Percentiles rank a stretch among this genome's conserved stretches.
Conservation (phyloP, 2,113 vertebrate genomes). For the Heterotis niloticus region DNA sequence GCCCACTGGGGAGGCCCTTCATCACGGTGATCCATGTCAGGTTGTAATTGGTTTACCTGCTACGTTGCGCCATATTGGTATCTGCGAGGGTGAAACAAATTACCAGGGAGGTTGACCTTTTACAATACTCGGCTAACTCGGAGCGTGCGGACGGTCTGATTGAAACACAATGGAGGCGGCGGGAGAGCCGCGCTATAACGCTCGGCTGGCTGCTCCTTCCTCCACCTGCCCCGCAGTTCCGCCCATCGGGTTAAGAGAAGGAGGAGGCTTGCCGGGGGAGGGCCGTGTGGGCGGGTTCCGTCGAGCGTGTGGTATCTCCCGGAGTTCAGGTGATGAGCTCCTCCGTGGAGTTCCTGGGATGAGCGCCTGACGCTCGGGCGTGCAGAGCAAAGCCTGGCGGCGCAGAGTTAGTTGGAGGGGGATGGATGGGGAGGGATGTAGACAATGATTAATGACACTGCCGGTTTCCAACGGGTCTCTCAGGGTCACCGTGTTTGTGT, state of each 20-base stretch:
- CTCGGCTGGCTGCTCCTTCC: background rate
- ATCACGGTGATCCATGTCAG: slow-evolving; percentile 58
- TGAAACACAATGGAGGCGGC: background rate
- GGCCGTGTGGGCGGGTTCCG: background rate
- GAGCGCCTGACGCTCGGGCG: background rate
- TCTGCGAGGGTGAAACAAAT: slow-evolving; percentile 56
- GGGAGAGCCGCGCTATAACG: background rate
- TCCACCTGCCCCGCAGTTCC: background rate
- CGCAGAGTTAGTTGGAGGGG: background rate
- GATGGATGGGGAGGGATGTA: background rate
- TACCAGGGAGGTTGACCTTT: slow-evolving; percentile 49
- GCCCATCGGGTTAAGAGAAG: background rate
- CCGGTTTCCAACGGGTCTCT: slow-evolving; percentile 10
- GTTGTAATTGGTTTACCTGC: slow-evolving; percentile 67
- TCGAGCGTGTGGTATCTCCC: background rate
- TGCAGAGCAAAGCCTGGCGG: no score
- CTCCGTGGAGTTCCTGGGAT: background rate
- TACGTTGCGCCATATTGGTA: slow-evolving; percentile 46
- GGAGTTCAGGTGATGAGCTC: background rate
- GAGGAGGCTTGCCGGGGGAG: background rate
- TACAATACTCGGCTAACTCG: slow-evolving; percentile 28
- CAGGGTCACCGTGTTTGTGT: slow-evolving; percentile 19
- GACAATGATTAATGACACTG: slow-evolving; percentile 26
- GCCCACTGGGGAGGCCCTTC: slow-evolving; percentile 50
- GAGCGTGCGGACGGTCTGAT: background rate